Evolutionary conservation across 1,140 invertebrate species (phyloP), one percentile per base, ranked within the genome.

Genomic region (Teleopsis dalmanni): DNA sequence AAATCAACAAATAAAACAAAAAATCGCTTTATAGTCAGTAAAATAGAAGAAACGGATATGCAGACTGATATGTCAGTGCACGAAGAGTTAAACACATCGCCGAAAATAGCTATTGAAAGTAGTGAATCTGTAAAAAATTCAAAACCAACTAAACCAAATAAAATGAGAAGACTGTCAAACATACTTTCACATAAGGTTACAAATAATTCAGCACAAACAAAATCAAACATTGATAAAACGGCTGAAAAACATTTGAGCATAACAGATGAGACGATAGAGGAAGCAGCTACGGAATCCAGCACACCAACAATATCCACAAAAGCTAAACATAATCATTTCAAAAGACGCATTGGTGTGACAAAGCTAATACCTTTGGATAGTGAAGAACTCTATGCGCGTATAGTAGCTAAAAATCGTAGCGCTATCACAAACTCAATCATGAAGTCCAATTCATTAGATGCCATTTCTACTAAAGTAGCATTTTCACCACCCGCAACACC

Each of bases 151-250:
- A 70, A 50, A 38, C 53, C 59, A 33, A 58, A 58, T 34, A 70
- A 66, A 55, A 68, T 70, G 57, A 58, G 68, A 23, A 57, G 67
- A 21, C 61, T 71, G 41, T 71, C 68, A 16, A 60, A 71, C 55
- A 71, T 71, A 38, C 53, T 71, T 11, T 60, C 59, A 33, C 63
- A 71, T 33, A 55, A 51, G 21, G 23, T 26, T 33, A 23, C 18
- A 13, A 19, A 34, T 22, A 19, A 43, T 22, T n/a, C n/a, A n/a
- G n/a, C n/a, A n/a, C n/a, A n/a, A n/a, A 8, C 31, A 10, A 36
- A 31, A 19, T 27, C 13, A 13, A 31, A 31, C 29, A n/a, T n/a
- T 9, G 29, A 9, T n/a, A n/a, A 31, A 9, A n/a, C n/a, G 9
- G 29, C 29, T 31, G 53, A 44, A 35, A 58, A 58, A 43, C 50